Evolutionary conservation across 1,140 invertebrate genomes (phyloP).

Genomic region (Rhysida immarginata): DNA sequence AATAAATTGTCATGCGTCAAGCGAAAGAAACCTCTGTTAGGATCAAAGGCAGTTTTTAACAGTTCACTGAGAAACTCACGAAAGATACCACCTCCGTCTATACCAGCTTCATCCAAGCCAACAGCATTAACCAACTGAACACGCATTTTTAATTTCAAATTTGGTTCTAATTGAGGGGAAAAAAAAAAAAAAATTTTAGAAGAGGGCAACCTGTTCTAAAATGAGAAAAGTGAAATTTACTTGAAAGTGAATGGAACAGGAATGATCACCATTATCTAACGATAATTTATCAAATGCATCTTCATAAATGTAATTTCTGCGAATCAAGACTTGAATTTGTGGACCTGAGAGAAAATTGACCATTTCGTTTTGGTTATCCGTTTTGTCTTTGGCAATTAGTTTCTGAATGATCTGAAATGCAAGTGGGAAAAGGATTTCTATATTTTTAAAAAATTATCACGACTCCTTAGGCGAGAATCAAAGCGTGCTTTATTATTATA

Average conservation of each 20-base stretch:
- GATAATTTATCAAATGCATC: slow-evolving; percentile 92
- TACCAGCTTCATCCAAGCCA: slow-evolving; percentile 83
- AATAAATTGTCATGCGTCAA: slow-evolving; percentile 81
- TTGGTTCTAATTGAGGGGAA: slow-evolving; percentile 47
- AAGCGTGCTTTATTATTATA: neutral
- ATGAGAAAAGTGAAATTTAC: too few species aligned
- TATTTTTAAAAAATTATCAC: too few species aligned
- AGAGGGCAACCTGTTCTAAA: neutral
- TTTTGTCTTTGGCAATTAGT: slow-evolving; percentile 43
- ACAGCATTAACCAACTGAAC: slow-evolving; percentile 79
- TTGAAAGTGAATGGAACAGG: too few species aligned
- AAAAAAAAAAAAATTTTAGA: neutral
- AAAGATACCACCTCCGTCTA: slow-evolving; percentile 83
- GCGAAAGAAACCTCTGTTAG: slow-evolving; percentile 85
- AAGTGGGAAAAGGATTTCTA: too few species aligned
- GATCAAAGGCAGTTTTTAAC: slow-evolving; percentile 89
- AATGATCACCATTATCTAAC: slow-evolving; percentile 58
- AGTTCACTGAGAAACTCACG: slow-evolving; percentile 82
- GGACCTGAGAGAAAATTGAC: slow-evolving; percentile 56
- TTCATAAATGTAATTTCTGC: slow-evolving; percentile 87
- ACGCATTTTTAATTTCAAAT: slow-evolving; percentile 65
- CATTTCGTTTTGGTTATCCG: slow-evolving; percentile 52
- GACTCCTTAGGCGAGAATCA: slow-evolving; percentile 5
- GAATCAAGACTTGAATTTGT: slow-evolving; percentile 59
- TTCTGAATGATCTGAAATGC: slow-evolving; percentile 59